A percentile compares a stretch with the other conserved stretches of the same genome.
Evolutionary conservation across 2,888 invertebrate species (phyloP).

Genomic region (Stenodema calcarata): DNA sequence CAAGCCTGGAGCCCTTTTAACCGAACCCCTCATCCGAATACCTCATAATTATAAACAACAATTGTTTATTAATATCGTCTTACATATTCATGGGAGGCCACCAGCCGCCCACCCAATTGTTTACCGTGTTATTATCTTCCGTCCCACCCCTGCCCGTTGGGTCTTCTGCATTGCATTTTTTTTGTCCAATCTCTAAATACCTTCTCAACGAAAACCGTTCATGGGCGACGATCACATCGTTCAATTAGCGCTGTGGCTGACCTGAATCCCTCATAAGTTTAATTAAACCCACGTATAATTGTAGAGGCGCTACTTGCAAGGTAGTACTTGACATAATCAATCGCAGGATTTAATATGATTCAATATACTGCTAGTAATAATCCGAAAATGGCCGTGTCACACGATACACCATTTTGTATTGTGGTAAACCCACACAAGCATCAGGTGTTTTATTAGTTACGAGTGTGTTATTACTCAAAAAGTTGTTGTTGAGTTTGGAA

Average conservation of each 20-base stretch:
- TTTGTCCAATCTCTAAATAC: not conserved
- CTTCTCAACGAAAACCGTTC: not conserved
- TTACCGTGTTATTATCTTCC: conserved; percentile 33
- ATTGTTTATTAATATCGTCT: conserved; percentile 40
- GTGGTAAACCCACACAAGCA: too few relatives aligned
- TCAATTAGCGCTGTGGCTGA: not conserved
- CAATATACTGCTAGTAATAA: too few relatives aligned
- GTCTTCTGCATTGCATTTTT: not conserved
- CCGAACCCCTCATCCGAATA: not conserved
- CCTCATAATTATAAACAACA: conserved; percentile 30
- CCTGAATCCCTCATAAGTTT: not conserved
- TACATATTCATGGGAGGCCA: conserved; percentile 43
- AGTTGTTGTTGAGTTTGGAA: too few relatives aligned
- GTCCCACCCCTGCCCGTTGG: not conserved
- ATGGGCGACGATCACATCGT: not conserved
- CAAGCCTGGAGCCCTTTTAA: not conserved
- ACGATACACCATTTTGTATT: too few relatives aligned
- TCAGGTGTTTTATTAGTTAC: too few relatives aligned
- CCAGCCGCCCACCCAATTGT: conserved; percentile 42
- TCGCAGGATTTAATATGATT: too few relatives aligned
- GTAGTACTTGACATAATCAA: too few relatives aligned
- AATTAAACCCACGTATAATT: not conserved
- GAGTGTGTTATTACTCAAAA: too few relatives aligned
- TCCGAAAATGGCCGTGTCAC: too few relatives aligned
- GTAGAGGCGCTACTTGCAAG: too few relatives aligned